These are phyloP conservation scores for Oncorhynchus gorbuscha DNA, from an alignment of 2,113 vertebrate genomes.

Conservation along the genomic window DNA sequence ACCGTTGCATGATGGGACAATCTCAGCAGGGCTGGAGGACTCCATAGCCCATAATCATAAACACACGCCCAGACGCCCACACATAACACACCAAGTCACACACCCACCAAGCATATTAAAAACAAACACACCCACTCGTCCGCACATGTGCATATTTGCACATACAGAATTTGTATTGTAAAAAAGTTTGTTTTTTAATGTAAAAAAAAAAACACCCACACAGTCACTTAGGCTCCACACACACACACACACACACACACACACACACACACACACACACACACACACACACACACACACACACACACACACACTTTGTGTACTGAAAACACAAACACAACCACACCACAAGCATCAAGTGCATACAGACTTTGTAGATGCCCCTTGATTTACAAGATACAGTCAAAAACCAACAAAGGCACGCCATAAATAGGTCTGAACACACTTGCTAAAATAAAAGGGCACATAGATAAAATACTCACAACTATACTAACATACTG, in stretches of 20 bases:
- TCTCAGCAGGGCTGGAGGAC: constrained; percentile 18
- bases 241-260: too few relatives aligned
- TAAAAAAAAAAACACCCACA: not conserved
- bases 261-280: not conserved
- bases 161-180: not conserved
- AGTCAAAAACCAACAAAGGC: not conserved
- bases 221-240: not conserved
- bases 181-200: not conserved
- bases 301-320: not conserved
- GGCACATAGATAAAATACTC: too few relatives aligned
- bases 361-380: not conserved
- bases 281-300: not conserved
- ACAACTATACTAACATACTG: not conserved
- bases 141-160: not conserved
- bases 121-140: constrained; percentile 17
- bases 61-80: constrained; percentile 16
- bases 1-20: constrained; percentile 13
- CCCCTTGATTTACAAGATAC: not conserved
- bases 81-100: constrained; percentile 1
- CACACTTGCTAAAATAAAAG: not conserved
- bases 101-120: not conserved
- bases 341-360: not conserved
- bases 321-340: not conserved
- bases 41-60: constrained; percentile 18
- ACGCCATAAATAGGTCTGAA: not conserved